A percentile compares a stretch with the other conserved stretches of the same genome.
Conservation (phyloP, 2,797 vertebrate species). For the Rhabdomys pumilio region DNA sequence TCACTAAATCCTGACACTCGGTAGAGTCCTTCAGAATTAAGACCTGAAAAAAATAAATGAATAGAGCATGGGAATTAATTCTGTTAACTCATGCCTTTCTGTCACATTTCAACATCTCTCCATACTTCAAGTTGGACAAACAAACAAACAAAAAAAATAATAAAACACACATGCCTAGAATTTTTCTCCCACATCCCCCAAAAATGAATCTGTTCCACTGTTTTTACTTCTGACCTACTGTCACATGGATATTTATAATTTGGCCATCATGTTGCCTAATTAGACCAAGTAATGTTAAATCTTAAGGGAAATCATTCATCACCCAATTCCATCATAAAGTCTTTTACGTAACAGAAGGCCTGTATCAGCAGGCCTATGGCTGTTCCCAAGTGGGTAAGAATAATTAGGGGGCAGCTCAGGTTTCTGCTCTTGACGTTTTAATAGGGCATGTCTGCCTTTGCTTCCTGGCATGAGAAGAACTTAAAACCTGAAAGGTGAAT, state of each 20-base stretch:
- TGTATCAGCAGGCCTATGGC: slow-evolving; percentile 30
- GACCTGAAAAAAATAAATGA: slow-evolving; percentile 90
- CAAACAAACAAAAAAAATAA: slow-evolving; percentile 34
- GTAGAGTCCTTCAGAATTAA: slow-evolving; percentile 99
- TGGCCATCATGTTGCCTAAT: slow-evolving; percentile 74
- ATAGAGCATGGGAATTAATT: not conserved
- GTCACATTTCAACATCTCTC: slow-evolving; percentile 59
- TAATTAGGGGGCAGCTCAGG: slow-evolving; percentile 70
- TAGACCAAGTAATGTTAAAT: slow-evolving; percentile 66
- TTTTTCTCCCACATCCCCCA: slow-evolving; percentile 68
- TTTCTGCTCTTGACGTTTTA: slow-evolving; percentile 52
- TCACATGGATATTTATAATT: slow-evolving; percentile 69
- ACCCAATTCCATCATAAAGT: slow-evolving; percentile 75
- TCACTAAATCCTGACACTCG: slow-evolving; percentile 99
- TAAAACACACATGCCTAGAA: slow-evolving; percentile 71
- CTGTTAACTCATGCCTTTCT: slow-evolving; percentile 19
- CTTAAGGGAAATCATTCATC: slow-evolving; percentile 82
- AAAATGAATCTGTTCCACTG: slow-evolving; percentile 77
- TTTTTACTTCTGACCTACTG: slow-evolving; percentile 74
- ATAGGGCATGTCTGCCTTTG: slow-evolving; percentile 36
- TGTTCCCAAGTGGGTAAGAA: slow-evolving; percentile 55
- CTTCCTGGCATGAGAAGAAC: slow-evolving; percentile 36
- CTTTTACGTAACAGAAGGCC: slow-evolving; percentile 81
- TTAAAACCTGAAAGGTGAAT: slow-evolving; percentile 53
- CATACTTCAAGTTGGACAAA: slow-evolving; percentile 41